Evolutionary conservation across 2,888 invertebrate genomes (phyloP).

Genomic region (Hetaerina titia): DNA sequence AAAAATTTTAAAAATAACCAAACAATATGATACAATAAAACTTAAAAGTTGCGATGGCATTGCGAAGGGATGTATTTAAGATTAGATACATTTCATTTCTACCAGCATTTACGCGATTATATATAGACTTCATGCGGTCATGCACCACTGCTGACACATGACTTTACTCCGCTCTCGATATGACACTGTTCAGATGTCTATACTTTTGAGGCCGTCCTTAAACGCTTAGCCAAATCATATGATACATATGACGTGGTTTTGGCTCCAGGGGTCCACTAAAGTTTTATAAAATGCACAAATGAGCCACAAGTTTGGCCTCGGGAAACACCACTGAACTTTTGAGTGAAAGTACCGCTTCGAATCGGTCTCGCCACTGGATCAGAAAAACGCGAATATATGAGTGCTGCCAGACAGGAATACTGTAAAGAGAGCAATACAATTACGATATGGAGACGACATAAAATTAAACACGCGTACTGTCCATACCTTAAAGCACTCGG

Average conservation of each 20-base stretch:
- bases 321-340: background rate
- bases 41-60: too few relatives aligned
- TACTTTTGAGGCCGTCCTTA: too few relatives aligned
- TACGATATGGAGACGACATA: background rate
- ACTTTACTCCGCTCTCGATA: too few relatives aligned
- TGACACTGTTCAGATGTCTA: too few relatives aligned
- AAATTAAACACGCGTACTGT: background rate
- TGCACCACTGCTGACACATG: too few relatives aligned
- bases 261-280: background rate
- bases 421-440: background rate
- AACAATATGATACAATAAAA: too few relatives aligned
- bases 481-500: background rate
- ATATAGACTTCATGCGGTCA: too few relatives aligned
- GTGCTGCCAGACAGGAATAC: background rate
- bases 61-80: too few relatives aligned
- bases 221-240: too few relatives aligned
- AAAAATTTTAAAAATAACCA: too few relatives aligned
- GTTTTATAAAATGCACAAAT: background rate
- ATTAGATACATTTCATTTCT: too few relatives aligned
- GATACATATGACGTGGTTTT: background rate
- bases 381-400: background rate
- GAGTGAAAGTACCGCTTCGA: background rate
- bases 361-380: background rate
- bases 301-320: background rate
- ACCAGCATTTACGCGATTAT: too few relatives aligned